Base-by-base conservation (phyloP, 53 echinoderm and acorn worm genomes). In the Apostichopus leukothele region DNA sequence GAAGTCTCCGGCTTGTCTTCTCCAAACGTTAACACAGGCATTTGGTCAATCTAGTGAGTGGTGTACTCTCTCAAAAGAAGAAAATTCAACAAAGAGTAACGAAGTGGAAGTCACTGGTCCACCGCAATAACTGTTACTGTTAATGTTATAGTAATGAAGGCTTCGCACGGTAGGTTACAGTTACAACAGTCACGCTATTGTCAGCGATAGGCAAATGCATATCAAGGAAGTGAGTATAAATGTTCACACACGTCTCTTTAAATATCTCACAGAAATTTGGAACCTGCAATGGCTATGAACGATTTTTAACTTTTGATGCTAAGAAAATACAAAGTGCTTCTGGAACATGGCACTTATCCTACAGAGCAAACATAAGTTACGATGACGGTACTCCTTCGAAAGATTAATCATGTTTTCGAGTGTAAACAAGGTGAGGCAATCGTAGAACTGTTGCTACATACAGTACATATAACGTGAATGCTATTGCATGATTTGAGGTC, bases 361-460 rank as follows among this genome's bases (percentile, higher is more conserved):
- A 22, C 52, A 39, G 39, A 76, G 52, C 77, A 76, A 76, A 9
- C 20, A 52, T 16, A 16, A 76, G 16, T 13, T 76, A 51, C 77
- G 77, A 76, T 52, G 9, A 76, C 23, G 18, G 50, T 76, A 7
- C 51, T 71, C 71, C n/a, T 71, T 71, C 71, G 6, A 5, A 4
- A 22, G 6, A 14, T 76, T 76, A 52, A 26, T 52, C 77, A 76
- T 76, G 52, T 76, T 76, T 5, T 76, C 50, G 52, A 52, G 7
- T 14, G 16, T 76, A 76, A 76, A 76, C 50, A 76, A 52, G 77
- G 77, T 76, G 77, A 76, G 77, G 77, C 77, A 76, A 76, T 76
- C 77, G 7, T 3, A 11, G 74, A 11, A 6, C 77, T 76, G 77
- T 76, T 76, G 77, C 16, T 16, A 16, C 75, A 75, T 19, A 27